Evolutionary conservation across 2,888 invertebrate genomes (phyloP).

Genomic region (Kryphioiulus occultus): DNA sequence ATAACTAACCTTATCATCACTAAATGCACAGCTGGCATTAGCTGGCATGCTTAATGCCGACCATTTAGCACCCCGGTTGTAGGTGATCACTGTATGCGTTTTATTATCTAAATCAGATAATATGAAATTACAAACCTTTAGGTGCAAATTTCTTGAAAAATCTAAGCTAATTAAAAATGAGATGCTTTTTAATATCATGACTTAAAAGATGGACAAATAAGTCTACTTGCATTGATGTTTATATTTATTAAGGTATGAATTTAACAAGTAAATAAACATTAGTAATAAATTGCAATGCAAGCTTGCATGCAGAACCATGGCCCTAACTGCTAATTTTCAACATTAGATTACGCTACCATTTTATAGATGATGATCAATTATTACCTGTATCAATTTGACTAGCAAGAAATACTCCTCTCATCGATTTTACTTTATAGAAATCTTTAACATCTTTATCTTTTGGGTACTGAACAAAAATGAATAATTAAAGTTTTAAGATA

Average conservation of each 20-base stretch:
- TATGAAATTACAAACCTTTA: neutral
- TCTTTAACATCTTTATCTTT: slow-evolving; percentile 48
- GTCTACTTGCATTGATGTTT: no score
- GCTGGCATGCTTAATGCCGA: neutral
- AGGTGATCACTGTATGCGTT: slow-evolving; percentile 46
- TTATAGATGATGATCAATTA: neutral
- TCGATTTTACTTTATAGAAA: slow-evolving; percentile 53
- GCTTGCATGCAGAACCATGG: no score
- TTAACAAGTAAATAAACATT: no score
- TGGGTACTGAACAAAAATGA: slow-evolving; percentile 47
- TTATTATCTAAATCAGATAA: slow-evolving; percentile 44
- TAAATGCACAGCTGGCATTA: slow-evolving; percentile 24
- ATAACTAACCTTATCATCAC: neutral
- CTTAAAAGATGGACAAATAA: no score
- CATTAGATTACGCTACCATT: no score
- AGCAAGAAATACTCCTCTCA: slow-evolving; percentile 52
- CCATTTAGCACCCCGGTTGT: slow-evolving; percentile 51
- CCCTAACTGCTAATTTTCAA: no score
- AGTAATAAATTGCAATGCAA: no score
- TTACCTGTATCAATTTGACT: slow-evolving; percentile 46
- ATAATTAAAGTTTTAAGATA: neutral
- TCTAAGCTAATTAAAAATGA: neutral
- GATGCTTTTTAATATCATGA: no score
- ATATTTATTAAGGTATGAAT: no score
- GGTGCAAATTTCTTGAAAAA: neutral